These are phyloP conservation scores for Ianthella basta DNA, from an alignment of 37 sponge, comb jelly and placozoan genomes.

Conservation along the genomic window DNA sequence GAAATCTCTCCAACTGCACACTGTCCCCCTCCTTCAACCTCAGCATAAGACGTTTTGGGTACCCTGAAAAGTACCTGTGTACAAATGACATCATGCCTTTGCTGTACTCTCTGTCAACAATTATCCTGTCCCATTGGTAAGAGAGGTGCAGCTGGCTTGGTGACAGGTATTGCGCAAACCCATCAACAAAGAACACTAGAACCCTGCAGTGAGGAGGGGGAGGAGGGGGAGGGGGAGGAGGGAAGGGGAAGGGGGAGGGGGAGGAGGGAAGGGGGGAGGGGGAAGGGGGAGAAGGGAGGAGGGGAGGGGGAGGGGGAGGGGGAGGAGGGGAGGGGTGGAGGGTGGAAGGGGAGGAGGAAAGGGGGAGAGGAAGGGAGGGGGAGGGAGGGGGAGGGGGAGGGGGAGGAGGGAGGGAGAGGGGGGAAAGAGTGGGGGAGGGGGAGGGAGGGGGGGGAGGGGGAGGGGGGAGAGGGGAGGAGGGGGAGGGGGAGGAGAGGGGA, in stretches of 20 bases:
- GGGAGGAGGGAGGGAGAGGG: background rate
- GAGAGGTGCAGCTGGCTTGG: constrained; percentile 23
- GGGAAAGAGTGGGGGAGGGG: background rate
- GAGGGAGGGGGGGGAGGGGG: background rate
- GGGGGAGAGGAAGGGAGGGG: background rate
- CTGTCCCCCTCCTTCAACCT: constrained; percentile 21
- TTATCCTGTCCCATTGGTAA: background rate
- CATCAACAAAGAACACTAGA: constrained; percentile 57
- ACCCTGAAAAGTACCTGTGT: background rate
- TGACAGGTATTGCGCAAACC: constrained; percentile 48
- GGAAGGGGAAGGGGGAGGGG: background rate
- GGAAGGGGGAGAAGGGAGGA: background rate
- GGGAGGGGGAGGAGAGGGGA: background rate
- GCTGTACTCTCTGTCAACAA: background rate
- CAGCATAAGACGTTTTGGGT: constrained; percentile 37
- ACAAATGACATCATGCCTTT: background rate
- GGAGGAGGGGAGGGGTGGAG: background rate
- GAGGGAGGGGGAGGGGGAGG: background rate
- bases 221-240: background rate
- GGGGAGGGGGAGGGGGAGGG: background rate
- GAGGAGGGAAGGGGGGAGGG: background rate
- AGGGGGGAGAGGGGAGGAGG: background rate
- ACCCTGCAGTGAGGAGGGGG: constrained; percentile 3
- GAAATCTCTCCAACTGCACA: constrained; percentile 27
- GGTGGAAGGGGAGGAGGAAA: background rate